Conservation (phyloP, 2,888 invertebrate genomes). For the Drosophila barbarae region DNA sequence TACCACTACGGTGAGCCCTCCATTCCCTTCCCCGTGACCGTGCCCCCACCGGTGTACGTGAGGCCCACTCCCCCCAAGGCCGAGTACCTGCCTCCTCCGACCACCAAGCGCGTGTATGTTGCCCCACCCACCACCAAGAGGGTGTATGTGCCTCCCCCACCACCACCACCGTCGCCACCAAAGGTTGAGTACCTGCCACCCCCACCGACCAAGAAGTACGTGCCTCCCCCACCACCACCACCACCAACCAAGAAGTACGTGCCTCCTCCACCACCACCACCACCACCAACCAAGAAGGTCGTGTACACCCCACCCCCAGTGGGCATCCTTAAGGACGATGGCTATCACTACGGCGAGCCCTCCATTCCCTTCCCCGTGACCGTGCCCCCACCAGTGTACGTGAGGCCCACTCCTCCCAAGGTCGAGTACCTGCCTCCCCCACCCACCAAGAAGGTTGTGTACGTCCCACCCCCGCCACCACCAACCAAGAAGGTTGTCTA, state of each 20-base stretch:
- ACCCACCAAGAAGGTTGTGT: conserved; percentile 27
- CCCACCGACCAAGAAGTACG: conserved; percentile 28
- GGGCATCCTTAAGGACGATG: conserved; percentile 61
- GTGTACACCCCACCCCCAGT: conserved; percentile 33
- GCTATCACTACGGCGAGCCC: conserved; percentile 58
- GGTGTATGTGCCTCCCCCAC: conserved; percentile 31
- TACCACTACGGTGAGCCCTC: conserved; percentile 56
- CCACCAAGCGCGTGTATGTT: no score
- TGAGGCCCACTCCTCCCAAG: conserved; percentile 7
- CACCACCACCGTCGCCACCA: conserved; percentile 35
- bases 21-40: conserved; percentile 44
- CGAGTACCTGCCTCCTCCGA: conserved; percentile 26
- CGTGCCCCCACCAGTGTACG: conserved; percentile 32
- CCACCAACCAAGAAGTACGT: conserved; percentile 4
- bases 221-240: background rate
- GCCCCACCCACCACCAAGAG: conserved; percentile 37
- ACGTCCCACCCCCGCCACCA: conserved; percentile 37
- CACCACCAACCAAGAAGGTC: conserved; percentile 40
- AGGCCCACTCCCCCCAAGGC: conserved; percentile 10
- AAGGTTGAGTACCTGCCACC: conserved; percentile 42
- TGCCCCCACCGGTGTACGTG: conserved; percentile 29
- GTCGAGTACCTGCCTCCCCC: conserved; percentile 36
- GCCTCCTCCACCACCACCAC: conserved; percentile 35
- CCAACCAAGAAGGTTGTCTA: conserved; percentile 27
- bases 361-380: conserved; percentile 41